Percentiles rank a stretch among this genome's conserved stretches.
phyloP scores from a whole-genome alignment of 2,797 vertebrate species.

The Gobionotothen gibberifrons region DNA sequence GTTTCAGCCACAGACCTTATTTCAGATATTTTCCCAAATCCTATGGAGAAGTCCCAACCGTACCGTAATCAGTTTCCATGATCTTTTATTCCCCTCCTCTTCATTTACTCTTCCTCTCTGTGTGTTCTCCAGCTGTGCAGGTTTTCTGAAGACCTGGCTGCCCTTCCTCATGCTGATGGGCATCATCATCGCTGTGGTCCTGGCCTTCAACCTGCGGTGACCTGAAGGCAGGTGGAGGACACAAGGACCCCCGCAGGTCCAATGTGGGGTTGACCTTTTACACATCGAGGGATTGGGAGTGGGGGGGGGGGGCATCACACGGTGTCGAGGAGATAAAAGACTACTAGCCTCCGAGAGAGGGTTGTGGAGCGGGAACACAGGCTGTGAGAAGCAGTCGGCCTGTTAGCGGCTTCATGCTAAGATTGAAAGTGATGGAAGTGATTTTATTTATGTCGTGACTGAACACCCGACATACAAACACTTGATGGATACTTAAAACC shows the following conservation, averaged over 20 bases:
- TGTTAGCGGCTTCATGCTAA: conserved; percentile 3
- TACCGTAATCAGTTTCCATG: not conserved
- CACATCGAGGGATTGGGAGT: conserved; percentile 14
- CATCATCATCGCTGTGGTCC: conserved; percentile 84
- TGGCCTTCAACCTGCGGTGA: conserved; percentile 92
- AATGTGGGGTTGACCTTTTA: conserved; percentile 43
- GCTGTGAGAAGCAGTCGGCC: conserved; percentile 32
- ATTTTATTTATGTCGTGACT: conserved; percentile 42
- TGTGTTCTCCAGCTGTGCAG: conserved; percentile 82
- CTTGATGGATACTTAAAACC: conserved; percentile 28
- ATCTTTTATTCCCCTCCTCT: conserved; percentile 14
- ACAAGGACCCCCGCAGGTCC: conserved; percentile 37
- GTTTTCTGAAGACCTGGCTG: conserved; percentile 96
- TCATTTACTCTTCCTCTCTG: conserved; percentile 1
- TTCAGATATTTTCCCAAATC: too few species aligned
- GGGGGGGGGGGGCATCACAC: conserved; percentile 8
- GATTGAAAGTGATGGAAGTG: conserved; percentile 15
- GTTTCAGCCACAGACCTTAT: too few species aligned
- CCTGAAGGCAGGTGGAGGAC: conserved; percentile 38
- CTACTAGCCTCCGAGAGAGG: conserved; percentile 36
- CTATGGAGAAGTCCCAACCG: too few species aligned
- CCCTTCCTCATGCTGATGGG: conserved; percentile 90
- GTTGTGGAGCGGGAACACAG: conserved; percentile 19
- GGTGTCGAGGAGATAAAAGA: conserved; percentile 34
- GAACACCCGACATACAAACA: conserved; percentile 21